Percentiles rank a stretch among this genome's conserved stretches.
Conservation (phyloP, 1,140 invertebrate species). For the Drosophila persimilis region DNA sequence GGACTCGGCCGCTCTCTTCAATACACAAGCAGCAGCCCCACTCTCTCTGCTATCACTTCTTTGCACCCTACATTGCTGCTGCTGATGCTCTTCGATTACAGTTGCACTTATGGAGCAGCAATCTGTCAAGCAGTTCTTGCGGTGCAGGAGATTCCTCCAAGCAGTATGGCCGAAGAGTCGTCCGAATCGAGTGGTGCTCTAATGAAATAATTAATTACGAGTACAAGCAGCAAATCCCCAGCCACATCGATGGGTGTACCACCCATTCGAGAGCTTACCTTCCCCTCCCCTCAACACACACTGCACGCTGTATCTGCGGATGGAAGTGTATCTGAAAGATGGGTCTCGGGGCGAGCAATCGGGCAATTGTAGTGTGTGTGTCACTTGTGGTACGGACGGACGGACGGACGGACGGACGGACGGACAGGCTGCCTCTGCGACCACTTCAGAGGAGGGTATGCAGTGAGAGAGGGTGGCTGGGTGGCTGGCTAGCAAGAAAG, state of each 20-base stretch:
- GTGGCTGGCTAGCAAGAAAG: no score
- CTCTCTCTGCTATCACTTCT: neutral
- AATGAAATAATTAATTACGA: conserved; percentile 73
- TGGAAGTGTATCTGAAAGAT: conserved; percentile 15
- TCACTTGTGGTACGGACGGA: conserved; percentile 1
- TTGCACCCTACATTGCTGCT: neutral
- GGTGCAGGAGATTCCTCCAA: no score
- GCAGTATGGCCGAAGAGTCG: conserved; percentile 10
- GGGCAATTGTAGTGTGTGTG: conserved; percentile 1
- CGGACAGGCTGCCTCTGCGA: neutral
- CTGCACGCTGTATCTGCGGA: neutral
- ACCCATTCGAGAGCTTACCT: no score
- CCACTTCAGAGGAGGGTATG: neutral
- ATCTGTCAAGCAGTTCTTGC: no score
- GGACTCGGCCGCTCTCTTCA: no score
- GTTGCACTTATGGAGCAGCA: no score
- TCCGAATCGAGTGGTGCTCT: conserved; percentile 62
- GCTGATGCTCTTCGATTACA: no score
- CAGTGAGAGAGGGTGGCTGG: neutral
- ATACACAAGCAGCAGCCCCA: neutral
- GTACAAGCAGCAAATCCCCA: conserved; percentile 45
- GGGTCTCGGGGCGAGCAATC: conserved; percentile 8
- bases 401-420: no score
- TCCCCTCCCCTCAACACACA: neutral
- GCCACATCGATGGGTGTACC: conserved; percentile 19